These are phyloP conservation scores for Brachystomella parvula DNA, from an alignment of 1,140 invertebrate genomes.

Conservation along the genomic window DNA sequence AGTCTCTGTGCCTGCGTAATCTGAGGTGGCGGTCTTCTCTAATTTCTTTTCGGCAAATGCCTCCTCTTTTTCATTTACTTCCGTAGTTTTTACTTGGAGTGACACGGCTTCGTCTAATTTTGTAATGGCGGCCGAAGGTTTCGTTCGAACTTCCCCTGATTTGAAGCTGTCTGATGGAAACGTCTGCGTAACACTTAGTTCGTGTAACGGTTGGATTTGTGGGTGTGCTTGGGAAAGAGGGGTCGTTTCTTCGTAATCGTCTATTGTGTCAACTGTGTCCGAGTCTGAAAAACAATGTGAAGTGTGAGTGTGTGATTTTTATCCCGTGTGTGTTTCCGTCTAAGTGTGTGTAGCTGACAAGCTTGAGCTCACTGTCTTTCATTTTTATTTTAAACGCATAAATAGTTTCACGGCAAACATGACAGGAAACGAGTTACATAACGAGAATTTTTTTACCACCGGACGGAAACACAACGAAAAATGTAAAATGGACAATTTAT, in stretches of 20 bases:
- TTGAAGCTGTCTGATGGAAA: background rate
- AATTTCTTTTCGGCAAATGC: background rate
- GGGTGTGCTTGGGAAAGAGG: background rate
- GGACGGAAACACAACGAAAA: background rate
- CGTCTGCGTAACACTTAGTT: background rate
- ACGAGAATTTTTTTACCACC: no score
- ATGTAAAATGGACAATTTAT: background rate
- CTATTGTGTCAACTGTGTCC: background rate
- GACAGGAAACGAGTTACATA: no score
- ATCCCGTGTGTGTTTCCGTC: background rate
- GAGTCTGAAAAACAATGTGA: background rate
- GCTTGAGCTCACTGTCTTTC: background rate
- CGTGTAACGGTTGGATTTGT: constrained; percentile 4
- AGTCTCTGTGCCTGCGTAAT: background rate
- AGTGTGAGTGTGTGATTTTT: background rate
- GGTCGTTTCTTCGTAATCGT: background rate
- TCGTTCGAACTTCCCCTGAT: background rate
- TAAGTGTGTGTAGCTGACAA: background rate
- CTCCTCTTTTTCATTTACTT: constrained; percentile 1
- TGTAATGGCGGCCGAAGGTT: background rate
- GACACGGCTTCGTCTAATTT: background rate
- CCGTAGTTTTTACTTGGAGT: background rate
- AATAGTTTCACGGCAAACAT: background rate
- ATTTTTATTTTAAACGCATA: no score
- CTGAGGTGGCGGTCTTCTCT: background rate